Conservation (phyloP, 2,888 invertebrate genomes). For the Leptothorax acervorum region DNA sequence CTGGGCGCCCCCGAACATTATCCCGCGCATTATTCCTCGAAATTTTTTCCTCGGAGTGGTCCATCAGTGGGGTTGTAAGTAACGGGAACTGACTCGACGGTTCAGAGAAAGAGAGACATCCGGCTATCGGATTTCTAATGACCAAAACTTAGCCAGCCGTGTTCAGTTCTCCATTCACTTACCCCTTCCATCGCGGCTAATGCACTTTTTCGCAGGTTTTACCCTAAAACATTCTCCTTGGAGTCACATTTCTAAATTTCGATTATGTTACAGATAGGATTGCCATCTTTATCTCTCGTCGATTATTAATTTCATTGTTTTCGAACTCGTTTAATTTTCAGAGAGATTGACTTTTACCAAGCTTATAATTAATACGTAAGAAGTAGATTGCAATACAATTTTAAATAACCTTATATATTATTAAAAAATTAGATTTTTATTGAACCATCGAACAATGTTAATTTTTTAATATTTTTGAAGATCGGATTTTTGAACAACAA, state of each 20-base stretch:
- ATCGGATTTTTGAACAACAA: not conserved
- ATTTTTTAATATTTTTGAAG: not conserved
- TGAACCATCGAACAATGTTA: not conserved
- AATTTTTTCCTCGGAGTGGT: slow-evolving; percentile 21
- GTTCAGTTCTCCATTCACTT: slow-evolving; percentile 47
- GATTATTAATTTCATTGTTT: not conserved
- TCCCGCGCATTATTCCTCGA: slow-evolving; percentile 22
- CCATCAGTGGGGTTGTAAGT: slow-evolving; percentile 44
- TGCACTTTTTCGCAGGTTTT: slow-evolving; percentile 39
- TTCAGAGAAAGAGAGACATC: slow-evolving; percentile 14
- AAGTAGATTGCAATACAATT: not conserved
- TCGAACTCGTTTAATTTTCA: not conserved
- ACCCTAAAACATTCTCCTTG: not conserved
- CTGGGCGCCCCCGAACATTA: not conserved
- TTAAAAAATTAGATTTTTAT: not conserved
- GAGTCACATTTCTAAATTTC: slow-evolving; percentile 22
- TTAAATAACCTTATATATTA: not conserved
- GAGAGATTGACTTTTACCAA: not conserved
- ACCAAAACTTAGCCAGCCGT: slow-evolving; percentile 47
- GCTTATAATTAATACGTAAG: not conserved
- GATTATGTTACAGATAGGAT: not conserved
- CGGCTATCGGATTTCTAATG: slow-evolving; percentile 69
- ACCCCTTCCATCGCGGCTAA: slow-evolving; percentile 38
- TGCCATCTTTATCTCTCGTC: not conserved
- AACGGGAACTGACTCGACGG: slow-evolving; percentile 22